Conservation (phyloP, 2,797 vertebrate species). For the Adrianichthys oophorus region DNA sequence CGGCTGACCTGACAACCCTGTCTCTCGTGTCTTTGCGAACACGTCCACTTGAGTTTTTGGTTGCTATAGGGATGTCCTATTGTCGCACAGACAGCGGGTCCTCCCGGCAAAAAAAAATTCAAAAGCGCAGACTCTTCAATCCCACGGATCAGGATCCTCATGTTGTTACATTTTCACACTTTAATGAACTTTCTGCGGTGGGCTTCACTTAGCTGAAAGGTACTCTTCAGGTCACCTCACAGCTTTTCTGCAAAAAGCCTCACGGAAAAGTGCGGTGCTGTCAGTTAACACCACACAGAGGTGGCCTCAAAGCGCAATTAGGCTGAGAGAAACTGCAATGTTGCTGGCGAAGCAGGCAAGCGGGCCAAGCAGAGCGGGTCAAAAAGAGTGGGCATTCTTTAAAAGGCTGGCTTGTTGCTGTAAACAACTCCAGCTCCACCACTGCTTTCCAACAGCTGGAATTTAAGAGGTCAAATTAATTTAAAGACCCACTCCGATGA, state of each 20-base stretch:
- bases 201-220: slow-evolving; percentile 30
- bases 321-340: slow-evolving; percentile 44
- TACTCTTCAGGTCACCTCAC: slow-evolving; percentile 29
- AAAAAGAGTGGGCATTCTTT: slow-evolving; percentile 41
- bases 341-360: slow-evolving; percentile 19
- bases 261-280: slow-evolving; percentile 20
- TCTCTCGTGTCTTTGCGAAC: slow-evolving; percentile 23
- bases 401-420: slow-evolving; percentile 41
- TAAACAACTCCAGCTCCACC: slow-evolving; percentile 41
- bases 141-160: slow-evolving; percentile 33
- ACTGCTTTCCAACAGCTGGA: slow-evolving; percentile 16
- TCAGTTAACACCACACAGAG: slow-evolving; percentile 35
- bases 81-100: slow-evolving; percentile 17
- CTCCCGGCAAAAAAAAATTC: slow-evolving; percentile 21
- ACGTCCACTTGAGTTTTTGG: slow-evolving; percentile 18
- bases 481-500: slow-evolving; percentile 23
- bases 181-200: slow-evolving; percentile 47
- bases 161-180: slow-evolving; percentile 33
- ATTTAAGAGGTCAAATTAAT: slow-evolving; percentile 49
- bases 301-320: slow-evolving; percentile 61
- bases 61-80: slow-evolving; percentile 55
- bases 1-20: slow-evolving; percentile 23
- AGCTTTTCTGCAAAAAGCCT: slow-evolving; percentile 28
- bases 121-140: slow-evolving; percentile 30
- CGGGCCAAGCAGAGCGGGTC: slow-evolving; percentile 25